A percentile compares a stretch with the other conserved stretches of the same genome.
Evolutionary conservation across 2,797 vertebrate species (phyloP).

Genomic region (Stomatorhinus walkeri): DNA sequence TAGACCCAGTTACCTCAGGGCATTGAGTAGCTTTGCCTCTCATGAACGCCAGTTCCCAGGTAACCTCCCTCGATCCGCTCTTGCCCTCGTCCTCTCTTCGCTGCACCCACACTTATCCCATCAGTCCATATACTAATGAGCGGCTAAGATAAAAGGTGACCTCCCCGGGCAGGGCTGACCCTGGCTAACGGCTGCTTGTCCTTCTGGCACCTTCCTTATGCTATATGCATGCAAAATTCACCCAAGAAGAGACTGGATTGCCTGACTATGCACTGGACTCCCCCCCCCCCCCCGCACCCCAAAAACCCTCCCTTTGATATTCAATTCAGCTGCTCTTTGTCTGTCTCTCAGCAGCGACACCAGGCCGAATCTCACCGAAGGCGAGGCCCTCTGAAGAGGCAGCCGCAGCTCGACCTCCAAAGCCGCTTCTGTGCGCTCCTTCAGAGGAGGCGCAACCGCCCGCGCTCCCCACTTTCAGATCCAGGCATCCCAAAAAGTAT

Average conservation of each 20-base stretch:
- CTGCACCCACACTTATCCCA: conserved; percentile 6
- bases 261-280: neutral
- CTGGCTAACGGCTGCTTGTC: neutral
- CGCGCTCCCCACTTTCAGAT: neutral
- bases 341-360: neutral
- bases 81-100: neutral
- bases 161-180: neutral
- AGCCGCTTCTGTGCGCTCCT: neutral
- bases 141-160: neutral
- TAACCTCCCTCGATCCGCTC: neutral
- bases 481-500: conserved; percentile 2
- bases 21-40: neutral
- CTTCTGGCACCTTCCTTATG: neutral
- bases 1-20: neutral
- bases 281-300: neutral
- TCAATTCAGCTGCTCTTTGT: neutral
- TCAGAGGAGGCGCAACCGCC: neutral
- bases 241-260: neutral
- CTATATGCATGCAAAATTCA: neutral
- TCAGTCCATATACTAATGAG: neutral
- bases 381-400: neutral
- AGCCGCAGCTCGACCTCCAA: neutral
- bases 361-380: neutral
- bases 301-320: neutral
- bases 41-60: neutral